These are phyloP conservation scores for Cantharis lateralis DNA, from an alignment of 2,888 invertebrate genomes.

Conservation along the genomic window DNA sequence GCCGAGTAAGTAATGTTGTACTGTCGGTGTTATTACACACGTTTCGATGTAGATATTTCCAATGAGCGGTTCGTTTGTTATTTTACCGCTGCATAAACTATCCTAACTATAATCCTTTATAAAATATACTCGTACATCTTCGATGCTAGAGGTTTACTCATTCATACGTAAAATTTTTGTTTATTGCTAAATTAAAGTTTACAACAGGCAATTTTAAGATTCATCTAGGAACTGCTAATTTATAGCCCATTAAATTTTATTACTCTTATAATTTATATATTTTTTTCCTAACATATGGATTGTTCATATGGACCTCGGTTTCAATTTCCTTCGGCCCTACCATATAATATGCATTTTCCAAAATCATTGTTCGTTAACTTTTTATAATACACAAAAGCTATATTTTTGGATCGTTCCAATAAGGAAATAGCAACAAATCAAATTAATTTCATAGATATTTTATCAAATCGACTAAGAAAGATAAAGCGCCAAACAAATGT, in stretches of 20 bases:
- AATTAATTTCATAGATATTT: neutral
- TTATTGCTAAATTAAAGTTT: neutral
- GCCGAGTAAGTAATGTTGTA: slow-evolving; percentile 34
- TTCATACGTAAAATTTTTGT: slow-evolving; percentile 8
- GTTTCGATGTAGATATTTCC: slow-evolving; percentile 32
- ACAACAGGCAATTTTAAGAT: neutral
- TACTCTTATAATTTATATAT: neutral
- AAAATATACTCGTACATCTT: neutral
- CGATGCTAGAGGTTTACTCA: neutral
- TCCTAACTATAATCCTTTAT: slow-evolving; percentile 2
- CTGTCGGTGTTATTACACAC: slow-evolving; percentile 36
- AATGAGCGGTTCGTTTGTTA: slow-evolving; percentile 18
- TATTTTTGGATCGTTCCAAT: neutral
- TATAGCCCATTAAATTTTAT: neutral
- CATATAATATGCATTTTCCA: neutral
- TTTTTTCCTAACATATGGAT: neutral
- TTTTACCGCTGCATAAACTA: slow-evolving; percentile 13
- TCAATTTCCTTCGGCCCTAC: neutral
- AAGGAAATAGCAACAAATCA: neutral
- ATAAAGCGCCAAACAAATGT: neutral
- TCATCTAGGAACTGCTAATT: neutral
- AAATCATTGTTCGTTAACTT: neutral
- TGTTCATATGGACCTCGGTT: neutral
- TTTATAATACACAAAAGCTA: neutral
- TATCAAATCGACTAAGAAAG: neutral